Conservation (phyloP, 2,888 invertebrate species). For the Orthonevra nobilis region DNA sequence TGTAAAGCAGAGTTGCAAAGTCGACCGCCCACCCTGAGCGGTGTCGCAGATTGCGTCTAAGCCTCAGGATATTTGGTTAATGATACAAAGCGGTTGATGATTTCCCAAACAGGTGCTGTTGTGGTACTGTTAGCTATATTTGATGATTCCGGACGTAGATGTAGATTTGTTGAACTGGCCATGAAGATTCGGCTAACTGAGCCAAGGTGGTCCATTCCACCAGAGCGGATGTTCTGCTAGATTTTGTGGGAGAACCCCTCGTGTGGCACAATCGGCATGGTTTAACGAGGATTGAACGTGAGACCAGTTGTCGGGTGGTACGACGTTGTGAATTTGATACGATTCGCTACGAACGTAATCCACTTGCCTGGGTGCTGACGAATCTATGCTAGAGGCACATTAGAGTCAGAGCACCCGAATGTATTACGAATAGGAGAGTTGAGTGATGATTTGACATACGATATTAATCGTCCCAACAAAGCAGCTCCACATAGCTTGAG, state of each 20-base stretch:
- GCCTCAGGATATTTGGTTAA: too few relatives aligned
- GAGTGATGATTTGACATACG: background rate
- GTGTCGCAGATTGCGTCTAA: too few relatives aligned
- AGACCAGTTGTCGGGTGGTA: background rate
- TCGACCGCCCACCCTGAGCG: conserved; percentile 34
- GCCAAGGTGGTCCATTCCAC: conserved; percentile 10
- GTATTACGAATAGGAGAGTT: background rate
- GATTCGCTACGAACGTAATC: background rate
- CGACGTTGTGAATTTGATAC: background rate
- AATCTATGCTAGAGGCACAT: background rate
- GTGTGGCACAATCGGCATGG: conserved; percentile 1
- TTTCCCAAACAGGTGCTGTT: too few relatives aligned
- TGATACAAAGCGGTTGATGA: too few relatives aligned
- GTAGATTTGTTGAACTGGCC: conserved; percentile 18
- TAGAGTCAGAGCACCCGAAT: background rate
- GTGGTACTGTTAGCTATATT: too few relatives aligned
- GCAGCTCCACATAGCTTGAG: background rate
- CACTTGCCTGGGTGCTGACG: too few relatives aligned
- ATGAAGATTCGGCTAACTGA: conserved; percentile 1
- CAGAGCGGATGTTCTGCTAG: background rate
- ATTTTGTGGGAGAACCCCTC: too few relatives aligned
- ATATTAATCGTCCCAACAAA: background rate
- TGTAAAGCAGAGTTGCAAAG: conserved; percentile 7
- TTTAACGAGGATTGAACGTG: conserved; percentile 2
- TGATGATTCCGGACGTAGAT: background rate